These are phyloP conservation scores for Pristionchus mayeri DNA, from an alignment of 2,888 invertebrate genomes.

Conservation along the genomic window DNA sequence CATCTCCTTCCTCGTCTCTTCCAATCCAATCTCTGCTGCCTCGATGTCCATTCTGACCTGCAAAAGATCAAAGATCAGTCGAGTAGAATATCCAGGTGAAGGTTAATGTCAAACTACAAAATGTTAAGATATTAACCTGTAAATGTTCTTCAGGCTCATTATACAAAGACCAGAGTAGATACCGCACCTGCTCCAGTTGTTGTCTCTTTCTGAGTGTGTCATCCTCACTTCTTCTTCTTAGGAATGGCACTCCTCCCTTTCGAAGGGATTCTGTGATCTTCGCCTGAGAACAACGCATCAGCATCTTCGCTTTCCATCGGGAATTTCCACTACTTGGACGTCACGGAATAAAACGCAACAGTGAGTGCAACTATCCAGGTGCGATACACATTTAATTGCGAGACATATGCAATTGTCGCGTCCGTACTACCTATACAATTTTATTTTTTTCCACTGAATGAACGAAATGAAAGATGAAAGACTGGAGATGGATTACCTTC, in stretches of 20 bases:
- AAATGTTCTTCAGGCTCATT: too few relatives aligned
- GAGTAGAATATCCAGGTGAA: too few relatives aligned
- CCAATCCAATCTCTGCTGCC: conserved; percentile 51
- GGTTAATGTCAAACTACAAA: not conserved
- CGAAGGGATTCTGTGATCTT: conserved; percentile 31
- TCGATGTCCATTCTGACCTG: conserved; percentile 51
- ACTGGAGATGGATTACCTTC: not conserved
- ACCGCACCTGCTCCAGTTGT: conserved; percentile 23
- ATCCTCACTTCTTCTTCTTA: conserved; percentile 31
- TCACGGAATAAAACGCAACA: too few relatives aligned
- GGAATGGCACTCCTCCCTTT: not conserved
- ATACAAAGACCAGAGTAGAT: not conserved
- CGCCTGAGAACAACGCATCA: not conserved
- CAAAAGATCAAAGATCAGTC: not conserved
- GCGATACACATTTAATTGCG: too few relatives aligned
- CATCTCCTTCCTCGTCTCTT: conserved; percentile 53
- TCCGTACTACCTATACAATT: too few relatives aligned
- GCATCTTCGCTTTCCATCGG: too few relatives aligned
- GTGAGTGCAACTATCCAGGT: too few relatives aligned
- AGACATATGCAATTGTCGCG: too few relatives aligned
- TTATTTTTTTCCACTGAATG: not conserved
- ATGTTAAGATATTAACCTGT: not conserved
- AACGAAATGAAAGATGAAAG: not conserved
- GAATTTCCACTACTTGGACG: too few relatives aligned
- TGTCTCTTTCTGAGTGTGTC: conserved; percentile 37